Evolutionary conservation across 2,888 invertebrate genomes (phyloP).

Genomic region (Pachymerium ferrugineum): DNA sequence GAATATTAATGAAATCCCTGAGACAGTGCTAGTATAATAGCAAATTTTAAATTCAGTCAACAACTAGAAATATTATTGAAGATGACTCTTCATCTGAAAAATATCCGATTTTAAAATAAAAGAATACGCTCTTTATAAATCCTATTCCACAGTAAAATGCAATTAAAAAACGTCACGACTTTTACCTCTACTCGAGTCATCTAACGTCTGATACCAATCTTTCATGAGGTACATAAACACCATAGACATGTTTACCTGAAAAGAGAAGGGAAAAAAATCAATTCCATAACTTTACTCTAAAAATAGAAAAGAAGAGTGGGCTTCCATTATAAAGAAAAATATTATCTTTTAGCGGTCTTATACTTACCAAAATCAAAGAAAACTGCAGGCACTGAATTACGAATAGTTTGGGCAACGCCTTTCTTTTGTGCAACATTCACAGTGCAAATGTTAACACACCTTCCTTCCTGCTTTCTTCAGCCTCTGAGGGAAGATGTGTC

Average conservation of each 20-base stretch:
- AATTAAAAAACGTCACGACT: background rate
- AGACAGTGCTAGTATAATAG: no score
- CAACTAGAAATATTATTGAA: no score
- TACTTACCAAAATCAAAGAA: background rate
- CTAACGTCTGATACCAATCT: conserved; percentile 27
- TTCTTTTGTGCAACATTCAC: conserved; percentile 22
- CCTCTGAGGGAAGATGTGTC: conserved; percentile 12
- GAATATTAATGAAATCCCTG: no score
- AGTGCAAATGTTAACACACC: background rate
- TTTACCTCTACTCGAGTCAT: conserved; percentile 27
- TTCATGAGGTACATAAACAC: conserved; percentile 27
- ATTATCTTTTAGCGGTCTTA: background rate
- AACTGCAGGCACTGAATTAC: background rate
- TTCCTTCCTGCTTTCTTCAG: conserved; percentile 5
- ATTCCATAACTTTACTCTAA: background rate
- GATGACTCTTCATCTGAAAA: no score
- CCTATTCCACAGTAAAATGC: no score
- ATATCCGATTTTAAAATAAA: no score
- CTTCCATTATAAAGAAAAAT: background rate
- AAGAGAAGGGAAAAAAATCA: background rate
- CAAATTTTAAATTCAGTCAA: no score
- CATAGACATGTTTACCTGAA: conserved; percentile 21
- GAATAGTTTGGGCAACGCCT: background rate
- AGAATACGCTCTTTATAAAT: no score
- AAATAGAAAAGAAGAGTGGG: no score